Evolutionary conservation across 2,888 invertebrate species (phyloP).

Genomic region (Monopis laevigella): DNA sequence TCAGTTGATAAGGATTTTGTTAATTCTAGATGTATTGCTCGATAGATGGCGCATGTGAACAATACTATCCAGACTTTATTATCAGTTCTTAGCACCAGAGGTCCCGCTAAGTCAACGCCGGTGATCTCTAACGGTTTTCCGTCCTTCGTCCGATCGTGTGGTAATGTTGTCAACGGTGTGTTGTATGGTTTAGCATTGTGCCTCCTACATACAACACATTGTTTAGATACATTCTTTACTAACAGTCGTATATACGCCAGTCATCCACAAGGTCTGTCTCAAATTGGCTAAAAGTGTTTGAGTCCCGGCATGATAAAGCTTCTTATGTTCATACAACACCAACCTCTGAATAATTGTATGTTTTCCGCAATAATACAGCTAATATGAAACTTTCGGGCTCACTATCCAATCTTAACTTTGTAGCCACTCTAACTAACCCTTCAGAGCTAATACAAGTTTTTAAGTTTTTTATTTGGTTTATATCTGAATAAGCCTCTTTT

Average conservation of each 20-base stretch:
- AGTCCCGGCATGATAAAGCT: conserved; percentile 12
- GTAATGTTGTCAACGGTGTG: conserved; percentile 9
- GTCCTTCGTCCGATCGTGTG: not conserved
- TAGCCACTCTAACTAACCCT: conserved; percentile 11
- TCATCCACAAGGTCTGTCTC: conserved; percentile 13
- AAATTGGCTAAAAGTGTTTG: conserved; percentile 10
- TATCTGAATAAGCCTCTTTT: not conserved
- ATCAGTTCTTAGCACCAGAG: conserved; percentile 2
- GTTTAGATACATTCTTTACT: conserved; percentile 1
- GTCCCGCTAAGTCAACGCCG: conserved; percentile 15
- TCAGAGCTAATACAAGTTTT: conserved; percentile 2
- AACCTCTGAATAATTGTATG: conserved; percentile 5
- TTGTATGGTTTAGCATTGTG: not conserved
- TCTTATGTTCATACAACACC: conserved; percentile 3
- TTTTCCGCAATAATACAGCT: conserved; percentile 8
- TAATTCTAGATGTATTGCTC: conserved; percentile 14
- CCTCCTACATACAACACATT: conserved; percentile 12
- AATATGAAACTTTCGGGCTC: conserved; percentile 9
- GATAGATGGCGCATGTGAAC: conserved; percentile 15
- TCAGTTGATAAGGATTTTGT: conserved; percentile 1
- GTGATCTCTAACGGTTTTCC: conserved; percentile 12
- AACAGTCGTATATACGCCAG: conserved; percentile 9
- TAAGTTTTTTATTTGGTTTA: not conserved
- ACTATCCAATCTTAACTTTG: conserved; percentile 8
- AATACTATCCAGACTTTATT: conserved; percentile 14